Percentiles rank a stretch among this genome's conserved stretches.
phyloP scores from a whole-genome alignment of 2,888 invertebrate species.

The Bugula neritina region DNA sequence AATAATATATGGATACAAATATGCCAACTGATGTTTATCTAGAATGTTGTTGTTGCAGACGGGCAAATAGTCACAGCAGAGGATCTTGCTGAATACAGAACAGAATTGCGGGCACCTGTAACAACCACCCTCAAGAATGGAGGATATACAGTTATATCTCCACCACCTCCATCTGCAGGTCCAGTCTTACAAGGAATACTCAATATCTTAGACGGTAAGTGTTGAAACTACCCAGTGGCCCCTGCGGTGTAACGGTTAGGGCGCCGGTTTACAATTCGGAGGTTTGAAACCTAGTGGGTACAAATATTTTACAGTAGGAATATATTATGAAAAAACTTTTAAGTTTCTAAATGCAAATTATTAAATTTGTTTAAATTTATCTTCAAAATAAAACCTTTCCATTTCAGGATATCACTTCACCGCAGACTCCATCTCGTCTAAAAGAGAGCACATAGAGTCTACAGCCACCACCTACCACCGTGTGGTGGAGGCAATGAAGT shows the following conservation, averaged over 20 bases:
- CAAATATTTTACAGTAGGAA: too few relatives aligned
- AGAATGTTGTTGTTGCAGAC: slow-evolving; percentile 33
- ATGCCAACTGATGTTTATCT: too few relatives aligned
- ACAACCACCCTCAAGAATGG: slow-evolving; percentile 34
- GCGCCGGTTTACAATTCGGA: too few relatives aligned
- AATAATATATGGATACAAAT: too few relatives aligned
- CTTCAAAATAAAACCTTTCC: neutral
- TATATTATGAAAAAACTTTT: too few relatives aligned
- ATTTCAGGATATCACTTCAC: neutral
- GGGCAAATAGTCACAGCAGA: slow-evolving; percentile 37
- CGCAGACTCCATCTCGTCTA: neutral
- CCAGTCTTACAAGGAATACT: slow-evolving; percentile 42
- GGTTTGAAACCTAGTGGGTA: too few relatives aligned
- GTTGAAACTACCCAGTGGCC: too few relatives aligned
- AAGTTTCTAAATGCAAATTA: too few relatives aligned
- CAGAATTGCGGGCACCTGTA: slow-evolving; percentile 31
- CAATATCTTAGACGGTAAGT: slow-evolving; percentile 43
- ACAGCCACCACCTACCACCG: slow-evolving; percentile 21
- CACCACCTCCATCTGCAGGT: slow-evolving; percentile 40
- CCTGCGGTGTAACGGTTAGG: too few relatives aligned
- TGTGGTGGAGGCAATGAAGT: slow-evolving; percentile 40
- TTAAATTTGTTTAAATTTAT: neutral
- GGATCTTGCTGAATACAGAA: slow-evolving; percentile 36
- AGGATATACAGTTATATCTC: slow-evolving; percentile 33
- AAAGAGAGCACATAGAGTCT: neutral